Evolutionary conservation across 2,113 vertebrate genomes (phyloP).

Genomic region (Oryzias melastigma): DNA sequence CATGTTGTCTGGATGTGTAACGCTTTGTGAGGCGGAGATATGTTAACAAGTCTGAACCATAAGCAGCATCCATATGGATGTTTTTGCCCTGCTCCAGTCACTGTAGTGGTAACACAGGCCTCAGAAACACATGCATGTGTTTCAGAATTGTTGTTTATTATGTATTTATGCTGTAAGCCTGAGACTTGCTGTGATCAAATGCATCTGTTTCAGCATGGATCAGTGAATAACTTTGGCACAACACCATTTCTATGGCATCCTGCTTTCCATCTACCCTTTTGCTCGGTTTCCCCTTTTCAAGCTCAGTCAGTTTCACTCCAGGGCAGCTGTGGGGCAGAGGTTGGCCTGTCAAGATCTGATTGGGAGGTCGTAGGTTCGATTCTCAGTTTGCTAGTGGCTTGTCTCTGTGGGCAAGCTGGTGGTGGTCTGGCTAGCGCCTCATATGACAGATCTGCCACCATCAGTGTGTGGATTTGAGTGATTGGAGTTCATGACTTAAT

Average conservation of each 20-base stretch:
- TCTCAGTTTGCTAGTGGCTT: no score
- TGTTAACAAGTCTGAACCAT: constrained; percentile 72
- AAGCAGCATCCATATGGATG: constrained; percentile 77
- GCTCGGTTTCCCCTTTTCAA: constrained; percentile 34
- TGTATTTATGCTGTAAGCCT: constrained; percentile 75
- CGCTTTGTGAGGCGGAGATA: constrained; percentile 61
- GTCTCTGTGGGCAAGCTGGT: no score
- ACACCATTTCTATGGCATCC: constrained; percentile 51
- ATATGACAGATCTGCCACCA: no score
- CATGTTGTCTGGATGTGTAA: constrained; percentile 58
- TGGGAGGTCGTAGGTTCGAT: no score
- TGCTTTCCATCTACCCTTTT: constrained; percentile 46
- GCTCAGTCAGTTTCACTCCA: no score
- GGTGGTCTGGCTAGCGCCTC: no score
- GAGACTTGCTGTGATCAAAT: constrained; percentile 75
- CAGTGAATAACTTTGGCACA: constrained; percentile 66
- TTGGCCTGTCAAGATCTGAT: no score
- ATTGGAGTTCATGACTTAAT: no score
- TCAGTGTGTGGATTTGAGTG: no score
- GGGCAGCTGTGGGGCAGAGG: no score
- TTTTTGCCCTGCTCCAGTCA: constrained; percentile 64
- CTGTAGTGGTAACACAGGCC: constrained; percentile 63
- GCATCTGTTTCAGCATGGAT: constrained; percentile 72
- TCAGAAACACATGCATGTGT: constrained; percentile 52
- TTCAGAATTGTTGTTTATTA: constrained; percentile 72